Conservation (phyloP, 2,888 invertebrate species). For the Lochmaea capreae region DNA sequence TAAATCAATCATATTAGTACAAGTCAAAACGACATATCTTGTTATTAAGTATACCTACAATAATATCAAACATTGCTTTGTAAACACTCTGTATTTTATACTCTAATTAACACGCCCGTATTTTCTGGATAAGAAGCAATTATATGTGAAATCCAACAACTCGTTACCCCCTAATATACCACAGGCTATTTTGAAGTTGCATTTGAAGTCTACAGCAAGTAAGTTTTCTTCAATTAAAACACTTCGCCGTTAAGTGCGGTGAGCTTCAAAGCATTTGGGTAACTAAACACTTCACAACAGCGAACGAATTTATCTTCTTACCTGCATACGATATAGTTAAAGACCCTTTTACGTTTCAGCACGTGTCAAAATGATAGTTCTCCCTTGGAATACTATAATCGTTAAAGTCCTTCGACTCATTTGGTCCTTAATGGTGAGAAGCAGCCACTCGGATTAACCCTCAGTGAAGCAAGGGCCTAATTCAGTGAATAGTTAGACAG, state of each 20-base stretch:
- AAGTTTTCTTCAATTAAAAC: not conserved
- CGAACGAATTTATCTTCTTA: constrained; percentile 11
- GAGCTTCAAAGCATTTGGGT: constrained; percentile 5
- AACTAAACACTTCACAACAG: constrained; percentile 11
- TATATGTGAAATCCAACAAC: not conserved
- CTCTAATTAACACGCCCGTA: no score
- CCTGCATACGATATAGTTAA: constrained; percentile 22
- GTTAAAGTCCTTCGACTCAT: constrained; percentile 27
- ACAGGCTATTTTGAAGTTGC: not conserved
- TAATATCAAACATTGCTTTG: no score
- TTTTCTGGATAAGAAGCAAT: no score
- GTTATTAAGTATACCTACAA: no score
- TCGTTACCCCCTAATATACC: not conserved
- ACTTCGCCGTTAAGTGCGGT: not conserved
- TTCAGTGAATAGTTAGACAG: constrained; percentile 11
- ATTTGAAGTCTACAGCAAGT: not conserved
- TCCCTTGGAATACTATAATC: constrained; percentile 28
- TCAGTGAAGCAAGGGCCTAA: constrained; percentile 15
- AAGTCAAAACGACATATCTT: no score
- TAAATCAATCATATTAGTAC: no score
- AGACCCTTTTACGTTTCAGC: constrained; percentile 25
- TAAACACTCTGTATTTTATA: no score
- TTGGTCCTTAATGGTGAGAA: constrained; percentile 28
- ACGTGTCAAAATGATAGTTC: constrained; percentile 28
- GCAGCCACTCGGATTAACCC: constrained; percentile 31